Conservation (phyloP, 2,888 invertebrate genomes). For the Lasius platythorax region DNA sequence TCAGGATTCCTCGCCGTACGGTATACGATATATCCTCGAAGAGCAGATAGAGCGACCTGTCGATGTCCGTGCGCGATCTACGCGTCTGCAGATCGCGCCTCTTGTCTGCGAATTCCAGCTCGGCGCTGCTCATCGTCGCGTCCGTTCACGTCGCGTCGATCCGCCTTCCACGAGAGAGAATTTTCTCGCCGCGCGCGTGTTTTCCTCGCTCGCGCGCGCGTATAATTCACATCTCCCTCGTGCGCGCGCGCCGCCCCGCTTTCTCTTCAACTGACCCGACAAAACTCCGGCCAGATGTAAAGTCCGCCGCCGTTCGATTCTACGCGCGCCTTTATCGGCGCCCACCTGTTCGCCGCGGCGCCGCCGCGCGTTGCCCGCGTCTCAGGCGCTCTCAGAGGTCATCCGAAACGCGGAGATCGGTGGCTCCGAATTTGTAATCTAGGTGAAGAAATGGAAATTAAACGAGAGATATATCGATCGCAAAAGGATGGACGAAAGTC, state of each 20-base stretch:
- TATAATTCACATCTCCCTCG: conserved; percentile 15
- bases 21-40: conserved; percentile 90
- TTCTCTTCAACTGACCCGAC: not conserved
- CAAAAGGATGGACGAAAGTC: too few relatives aligned
- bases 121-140: not conserved
- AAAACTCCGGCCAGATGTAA: not conserved
- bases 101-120: not conserved
- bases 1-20: conserved; percentile 88
- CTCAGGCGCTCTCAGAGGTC: not conserved
- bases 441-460: too few relatives aligned
- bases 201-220: not conserved
- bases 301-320: conserved; percentile 7
- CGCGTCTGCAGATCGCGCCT: not conserved
- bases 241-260: not conserved
- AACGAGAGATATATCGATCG: too few relatives aligned
- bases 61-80: not conserved
- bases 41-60: conserved; percentile 88
- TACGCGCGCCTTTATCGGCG: conserved; percentile 9
- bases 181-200: conserved; percentile 7
- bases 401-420: too few relatives aligned
- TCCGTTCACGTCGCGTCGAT: not conserved
- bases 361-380: not conserved
- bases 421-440: too few relatives aligned
- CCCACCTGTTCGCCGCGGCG: not conserved
- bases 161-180: not conserved